These are phyloP conservation scores for Trichogramma dendrolimi DNA, from an alignment of 2,888 invertebrate genomes.

Conservation along the genomic window DNA sequence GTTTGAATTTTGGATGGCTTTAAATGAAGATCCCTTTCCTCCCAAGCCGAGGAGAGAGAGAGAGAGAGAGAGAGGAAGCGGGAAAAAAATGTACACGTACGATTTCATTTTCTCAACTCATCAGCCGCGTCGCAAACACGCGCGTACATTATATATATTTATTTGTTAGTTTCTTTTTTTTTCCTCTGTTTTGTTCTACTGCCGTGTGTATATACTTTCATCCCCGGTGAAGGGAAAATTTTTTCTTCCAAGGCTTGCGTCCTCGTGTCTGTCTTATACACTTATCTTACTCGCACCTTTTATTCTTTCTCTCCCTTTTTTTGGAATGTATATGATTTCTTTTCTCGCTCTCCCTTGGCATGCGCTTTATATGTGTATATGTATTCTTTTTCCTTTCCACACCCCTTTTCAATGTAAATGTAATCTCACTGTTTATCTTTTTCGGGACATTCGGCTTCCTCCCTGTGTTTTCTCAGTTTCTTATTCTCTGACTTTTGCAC, in stretches of 20 bases:
- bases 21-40: too few relatives aligned
- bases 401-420: conserved; percentile 23
- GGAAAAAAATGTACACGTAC: too few relatives aligned
- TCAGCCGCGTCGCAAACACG: too few relatives aligned
- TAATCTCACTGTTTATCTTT: conserved; percentile 27
- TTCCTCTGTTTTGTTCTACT: neutral
- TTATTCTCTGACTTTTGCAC: neutral
- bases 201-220: too few relatives aligned
- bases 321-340: conserved; percentile 10
- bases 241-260: neutral
- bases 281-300: neutral
- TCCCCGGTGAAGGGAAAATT: neutral
- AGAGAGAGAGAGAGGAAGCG: too few relatives aligned
- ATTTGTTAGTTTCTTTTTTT: neutral
- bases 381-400: neutral
- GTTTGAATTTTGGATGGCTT: too few relatives aligned
- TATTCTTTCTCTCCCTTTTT: neutral
- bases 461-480: conserved; percentile 19
- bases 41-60: too few relatives aligned
- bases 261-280: conserved; percentile 9
- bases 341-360: neutral
- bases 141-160: too few relatives aligned
- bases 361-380: neutral
- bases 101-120: too few relatives aligned
- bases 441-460: conserved; percentile 20